Conservation (phyloP, 2,113 vertebrate species). For the Melanerpes aurifrons region DNA sequence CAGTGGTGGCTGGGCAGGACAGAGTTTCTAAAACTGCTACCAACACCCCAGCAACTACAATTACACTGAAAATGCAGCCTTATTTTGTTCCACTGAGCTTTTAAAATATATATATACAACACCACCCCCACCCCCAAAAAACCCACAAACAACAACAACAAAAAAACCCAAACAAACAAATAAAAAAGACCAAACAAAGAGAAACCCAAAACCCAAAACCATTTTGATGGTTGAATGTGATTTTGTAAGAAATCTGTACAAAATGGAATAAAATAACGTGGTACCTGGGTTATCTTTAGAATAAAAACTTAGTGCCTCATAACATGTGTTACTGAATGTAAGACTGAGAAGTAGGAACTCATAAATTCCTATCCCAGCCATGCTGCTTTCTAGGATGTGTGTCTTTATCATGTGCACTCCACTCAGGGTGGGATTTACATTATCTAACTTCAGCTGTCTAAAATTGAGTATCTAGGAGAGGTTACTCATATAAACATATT, state of each 20-base stretch:
- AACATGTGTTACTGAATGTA: background rate
- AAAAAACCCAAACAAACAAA: no score
- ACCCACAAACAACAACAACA: no score
- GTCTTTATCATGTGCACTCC: background rate
- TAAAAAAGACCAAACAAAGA: no score
- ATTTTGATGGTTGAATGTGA: background rate
- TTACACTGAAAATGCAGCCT: background rate
- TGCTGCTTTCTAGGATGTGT: background rate
- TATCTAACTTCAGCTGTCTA: background rate
- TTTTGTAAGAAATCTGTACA: background rate
- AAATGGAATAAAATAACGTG: background rate
- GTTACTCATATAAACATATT: background rate
- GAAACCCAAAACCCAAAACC: no score
- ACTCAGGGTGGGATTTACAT: background rate
- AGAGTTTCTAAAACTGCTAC: background rate
- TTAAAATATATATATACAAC: no score
- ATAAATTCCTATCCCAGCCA: background rate
- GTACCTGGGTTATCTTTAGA: background rate
- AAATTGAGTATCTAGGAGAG: background rate
- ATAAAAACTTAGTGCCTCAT: background rate
- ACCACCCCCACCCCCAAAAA: no score
- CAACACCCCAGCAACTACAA: background rate
- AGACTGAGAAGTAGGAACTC: background rate
- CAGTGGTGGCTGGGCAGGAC: background rate
- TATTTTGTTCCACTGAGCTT: background rate